Evolutionary conservation across 2,888 invertebrate genomes (phyloP).

Genomic region (Cheilosia impressa): DNA sequence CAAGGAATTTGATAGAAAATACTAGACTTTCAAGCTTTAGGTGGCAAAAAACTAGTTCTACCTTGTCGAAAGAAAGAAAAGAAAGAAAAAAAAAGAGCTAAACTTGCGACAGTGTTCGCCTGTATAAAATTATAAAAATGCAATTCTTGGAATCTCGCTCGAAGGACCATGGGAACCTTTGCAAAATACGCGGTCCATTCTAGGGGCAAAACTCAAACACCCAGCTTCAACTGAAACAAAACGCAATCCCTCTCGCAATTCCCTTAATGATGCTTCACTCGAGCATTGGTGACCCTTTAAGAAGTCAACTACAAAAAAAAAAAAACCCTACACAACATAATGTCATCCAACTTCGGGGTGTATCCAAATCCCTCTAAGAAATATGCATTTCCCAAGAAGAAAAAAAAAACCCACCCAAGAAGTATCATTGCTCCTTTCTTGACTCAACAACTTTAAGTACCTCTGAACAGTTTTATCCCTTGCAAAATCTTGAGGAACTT

Average conservation of each 20-base stretch:
- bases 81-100: no score
- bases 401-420: background rate
- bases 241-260: background rate
- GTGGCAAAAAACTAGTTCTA: no score
- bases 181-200: no score
- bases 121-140: no score
- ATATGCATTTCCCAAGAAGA: background rate
- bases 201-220: background rate
- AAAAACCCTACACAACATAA: background rate
- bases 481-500: conserved; percentile 21
- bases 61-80: no score
- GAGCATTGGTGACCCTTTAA: background rate
- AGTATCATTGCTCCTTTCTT: conserved; percentile 1
- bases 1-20: no score
- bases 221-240: background rate
- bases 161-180: no score
- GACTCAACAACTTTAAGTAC: conserved; percentile 34
- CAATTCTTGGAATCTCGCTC: no score
- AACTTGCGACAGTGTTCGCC: no score
- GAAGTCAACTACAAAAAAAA: background rate
- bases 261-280: background rate
- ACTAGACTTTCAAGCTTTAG: no score
- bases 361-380: background rate
- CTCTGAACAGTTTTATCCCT: conserved; percentile 55
- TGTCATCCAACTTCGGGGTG: background rate